Conservation (phyloP, 2,113 vertebrate species). For the Nansenia antarctica region DNA sequence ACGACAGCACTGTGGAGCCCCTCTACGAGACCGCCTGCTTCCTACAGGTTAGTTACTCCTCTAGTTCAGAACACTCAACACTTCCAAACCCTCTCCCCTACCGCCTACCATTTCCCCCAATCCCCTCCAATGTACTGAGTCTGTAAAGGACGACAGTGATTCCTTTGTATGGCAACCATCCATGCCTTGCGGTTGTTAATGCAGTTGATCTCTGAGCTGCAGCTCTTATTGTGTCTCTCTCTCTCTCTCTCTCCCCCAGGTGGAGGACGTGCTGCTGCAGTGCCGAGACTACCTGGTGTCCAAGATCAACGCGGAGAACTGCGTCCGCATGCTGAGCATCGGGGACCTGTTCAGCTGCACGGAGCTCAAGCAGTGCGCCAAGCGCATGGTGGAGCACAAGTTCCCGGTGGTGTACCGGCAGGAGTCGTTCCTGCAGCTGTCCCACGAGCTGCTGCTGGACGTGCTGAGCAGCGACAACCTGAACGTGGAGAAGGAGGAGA, state of each 20-base stretch:
- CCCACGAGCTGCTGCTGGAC: conserved; percentile 94
- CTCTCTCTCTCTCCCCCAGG: conserved; percentile 70
- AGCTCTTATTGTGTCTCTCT: neutral
- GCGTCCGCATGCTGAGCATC: conserved; percentile 93
- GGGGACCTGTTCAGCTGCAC: conserved; percentile 96
- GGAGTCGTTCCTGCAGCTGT: conserved; percentile 96
- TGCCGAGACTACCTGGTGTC: conserved; percentile 96
- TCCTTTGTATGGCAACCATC: neutral
- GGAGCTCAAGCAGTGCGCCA: conserved; percentile 95
- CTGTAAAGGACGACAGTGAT: neutral
- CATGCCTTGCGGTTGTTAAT: too few species aligned
- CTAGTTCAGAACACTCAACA: neutral
- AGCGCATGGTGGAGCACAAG: conserved; percentile 99
- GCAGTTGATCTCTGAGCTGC: neutral
- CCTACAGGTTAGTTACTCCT: conserved; percentile 82
- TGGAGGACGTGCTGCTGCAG: conserved; percentile 91
- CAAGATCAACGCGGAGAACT: conserved; percentile 98
- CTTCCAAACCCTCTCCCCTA: neutral
- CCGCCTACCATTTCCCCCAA: neutral
- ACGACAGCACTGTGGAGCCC: conserved; percentile 92
- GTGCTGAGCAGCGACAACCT: conserved; percentile 98
- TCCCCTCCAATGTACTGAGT: neutral
- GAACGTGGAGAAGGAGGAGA: conserved; percentile 98
- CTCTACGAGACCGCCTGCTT: conserved; percentile 99
- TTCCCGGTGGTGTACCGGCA: conserved; percentile 93